Base-by-base conservation (phyloP, 2,797 vertebrate genomes). In the Cirrhinus molitorella region DNA sequence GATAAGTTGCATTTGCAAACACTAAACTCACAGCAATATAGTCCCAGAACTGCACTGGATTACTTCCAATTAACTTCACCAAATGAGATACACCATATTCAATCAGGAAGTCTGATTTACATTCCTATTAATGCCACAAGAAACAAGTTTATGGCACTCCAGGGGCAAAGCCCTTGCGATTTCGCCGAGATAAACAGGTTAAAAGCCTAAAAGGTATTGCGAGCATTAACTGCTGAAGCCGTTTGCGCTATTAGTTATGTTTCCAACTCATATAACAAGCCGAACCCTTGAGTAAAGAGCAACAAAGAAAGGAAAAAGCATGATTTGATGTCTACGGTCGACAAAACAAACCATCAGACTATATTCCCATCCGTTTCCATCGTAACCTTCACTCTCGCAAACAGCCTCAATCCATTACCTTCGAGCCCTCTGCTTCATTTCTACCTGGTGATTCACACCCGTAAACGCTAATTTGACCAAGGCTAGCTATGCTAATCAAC, bases 81-180 rank as follows among this genome's bases (percentile, higher is more conserved):
- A 85, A 83, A 86, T 88, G 71, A 86, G 83, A 88, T 70, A 66
- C 78, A 85, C 72, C 72, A 55, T 63, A 88, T 86, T 85, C 43
- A 85, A 83, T 83, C 68, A 80, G 80, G 40, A 13, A 53, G 67
- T 51, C 85, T 88, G 57, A 59, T 88, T 85, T 79, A 83, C 68
- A 85, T 87, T 87, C 74, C 68, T 85, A 84, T 81, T 87, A 79
- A 87, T 83, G 81, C 68, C 73, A 75, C 76, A 85, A 72, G 67
- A 85, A 83, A 88, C 77, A 79, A 81, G 77, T 74, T 75, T 83
- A 78, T 81, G 47, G 67, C 72, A 34, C 85, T 81, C 84, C 68
- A 23, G 71, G 51, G 82, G 31, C 47, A 43, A 31, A 16, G 40
- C 63, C 61, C 59, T 37, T 34, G 40, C 25, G 65, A 73, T 81